Conservation (phyloP, 2,113 vertebrate species). For the Plectropomus leopardus region DNA sequence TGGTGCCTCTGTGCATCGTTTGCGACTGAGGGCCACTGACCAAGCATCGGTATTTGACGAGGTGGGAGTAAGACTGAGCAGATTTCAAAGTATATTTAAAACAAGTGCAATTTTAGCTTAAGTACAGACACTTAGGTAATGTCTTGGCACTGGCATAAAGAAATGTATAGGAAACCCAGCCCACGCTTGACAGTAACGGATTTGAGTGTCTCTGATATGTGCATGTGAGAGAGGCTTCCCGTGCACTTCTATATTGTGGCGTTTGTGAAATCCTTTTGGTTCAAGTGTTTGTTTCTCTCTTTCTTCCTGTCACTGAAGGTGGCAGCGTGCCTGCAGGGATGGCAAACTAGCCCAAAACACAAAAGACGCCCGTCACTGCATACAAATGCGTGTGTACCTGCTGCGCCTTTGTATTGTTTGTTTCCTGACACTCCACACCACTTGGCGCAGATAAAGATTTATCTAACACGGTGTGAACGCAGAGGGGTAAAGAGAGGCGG, state of each 20-base stretch:
- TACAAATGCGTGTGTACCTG: conserved; percentile 42
- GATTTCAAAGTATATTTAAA: too few species aligned
- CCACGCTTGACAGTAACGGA: background rate
- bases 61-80: too few species aligned
- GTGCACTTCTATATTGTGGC: background rate
- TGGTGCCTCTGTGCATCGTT: too few species aligned
- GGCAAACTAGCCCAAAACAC: conserved; percentile 18
- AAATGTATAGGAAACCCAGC: background rate
- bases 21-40: too few species aligned
- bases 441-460: conserved; percentile 50
- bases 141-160: background rate
- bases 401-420: conserved; percentile 20
- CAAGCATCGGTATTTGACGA: too few species aligned
- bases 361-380: background rate
- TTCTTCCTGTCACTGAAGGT: conserved; percentile 7
- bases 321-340: background rate
- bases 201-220: background rate
- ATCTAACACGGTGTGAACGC: conserved; percentile 39
- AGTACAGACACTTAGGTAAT: background rate
- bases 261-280: background rate
- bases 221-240: background rate
- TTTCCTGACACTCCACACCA: conserved; percentile 42
- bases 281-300: background rate
- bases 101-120: background rate
- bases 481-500: conserved; percentile 35